These are phyloP conservation scores for Neopelma chrysocephalum DNA, from an alignment of 2,797 vertebrate genomes.

Conservation along the genomic window DNA sequence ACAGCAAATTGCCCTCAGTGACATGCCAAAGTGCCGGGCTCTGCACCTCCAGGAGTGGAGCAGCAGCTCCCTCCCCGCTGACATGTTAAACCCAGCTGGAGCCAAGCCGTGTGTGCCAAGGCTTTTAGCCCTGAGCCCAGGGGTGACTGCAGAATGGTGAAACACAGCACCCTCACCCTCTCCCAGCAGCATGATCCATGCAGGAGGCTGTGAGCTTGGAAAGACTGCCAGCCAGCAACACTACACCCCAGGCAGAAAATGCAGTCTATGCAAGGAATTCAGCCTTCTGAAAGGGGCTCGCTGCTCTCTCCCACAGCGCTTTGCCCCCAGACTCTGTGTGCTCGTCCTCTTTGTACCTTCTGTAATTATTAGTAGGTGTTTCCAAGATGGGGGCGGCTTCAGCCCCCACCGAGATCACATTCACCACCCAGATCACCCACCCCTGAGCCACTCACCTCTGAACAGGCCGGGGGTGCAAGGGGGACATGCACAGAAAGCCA, in stretches of 20 bases:
- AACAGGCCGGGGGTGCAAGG: accelerated
- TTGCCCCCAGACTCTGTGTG: neutral
- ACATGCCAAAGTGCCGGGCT: neutral
- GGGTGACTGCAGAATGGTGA: neutral
- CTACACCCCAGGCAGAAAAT: constrained; percentile 70
- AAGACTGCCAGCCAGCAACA: constrained; percentile 59
- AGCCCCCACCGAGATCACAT: neutral
- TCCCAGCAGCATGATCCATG: neutral
- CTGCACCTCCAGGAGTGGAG: accelerated
- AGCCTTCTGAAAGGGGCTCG: constrained; percentile 20
- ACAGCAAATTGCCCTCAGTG: neutral
- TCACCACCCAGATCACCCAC: accelerated
- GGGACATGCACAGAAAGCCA: neutral
- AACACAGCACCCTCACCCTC: constrained; percentile 21
- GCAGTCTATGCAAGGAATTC: constrained; percentile 63
- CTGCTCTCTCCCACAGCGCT: constrained; percentile 42
- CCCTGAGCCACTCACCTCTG: neutral
- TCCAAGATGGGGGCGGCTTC: neutral
- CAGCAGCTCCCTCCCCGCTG: neutral
- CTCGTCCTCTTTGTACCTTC: neutral
- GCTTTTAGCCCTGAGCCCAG: neutral
- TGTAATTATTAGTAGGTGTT: neutral
- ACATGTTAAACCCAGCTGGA: constrained; percentile 37
- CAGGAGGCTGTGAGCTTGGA: constrained; percentile 39
- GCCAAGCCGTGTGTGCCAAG: neutral